Conservation (phyloP, 2,888 invertebrate species). For the Incurvaria masculella region DNA sequence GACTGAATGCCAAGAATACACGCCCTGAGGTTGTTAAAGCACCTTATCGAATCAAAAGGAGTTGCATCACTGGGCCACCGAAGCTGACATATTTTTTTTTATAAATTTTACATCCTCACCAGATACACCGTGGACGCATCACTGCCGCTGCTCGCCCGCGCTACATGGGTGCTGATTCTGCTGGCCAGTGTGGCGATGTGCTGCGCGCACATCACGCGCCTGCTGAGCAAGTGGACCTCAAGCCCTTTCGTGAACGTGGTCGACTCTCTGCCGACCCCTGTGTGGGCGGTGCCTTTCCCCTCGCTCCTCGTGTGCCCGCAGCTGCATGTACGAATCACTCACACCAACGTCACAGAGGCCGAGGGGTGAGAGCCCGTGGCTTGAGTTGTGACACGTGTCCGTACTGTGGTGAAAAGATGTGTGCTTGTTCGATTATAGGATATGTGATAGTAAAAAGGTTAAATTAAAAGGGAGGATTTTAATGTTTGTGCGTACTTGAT, state of each 20-base stretch:
- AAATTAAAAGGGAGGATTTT: too few species aligned
- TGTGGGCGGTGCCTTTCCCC: constrained; percentile 50
- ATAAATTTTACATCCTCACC: constrained; percentile 3
- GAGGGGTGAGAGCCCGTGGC: constrained; percentile 25
- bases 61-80: too few species aligned
- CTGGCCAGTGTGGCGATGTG: constrained; percentile 39
- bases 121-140: constrained; percentile 47
- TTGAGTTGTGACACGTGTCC: too few species aligned
- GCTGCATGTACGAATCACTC: constrained; percentile 36
- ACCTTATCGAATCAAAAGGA: too few species aligned
- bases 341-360: constrained; percentile 31
- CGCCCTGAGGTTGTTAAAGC: too few species aligned
- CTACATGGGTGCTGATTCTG: constrained; percentile 39
- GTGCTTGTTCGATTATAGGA: too few species aligned
- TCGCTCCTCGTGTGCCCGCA: constrained; percentile 46
- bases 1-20: too few species aligned
- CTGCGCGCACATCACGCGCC: constrained; percentile 35
- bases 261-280: constrained; percentile 42
- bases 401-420: too few species aligned
- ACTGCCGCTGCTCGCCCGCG: constrained; percentile 35
- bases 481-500: too few species aligned
- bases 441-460: too few species aligned
- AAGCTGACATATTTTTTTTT: too few species aligned
- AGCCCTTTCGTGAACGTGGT: constrained; percentile 48
- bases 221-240: constrained; percentile 40